These are phyloP conservation scores for Nasonia oneida DNA, from an alignment of 2,888 invertebrate species.

Conservation along the genomic window DNA sequence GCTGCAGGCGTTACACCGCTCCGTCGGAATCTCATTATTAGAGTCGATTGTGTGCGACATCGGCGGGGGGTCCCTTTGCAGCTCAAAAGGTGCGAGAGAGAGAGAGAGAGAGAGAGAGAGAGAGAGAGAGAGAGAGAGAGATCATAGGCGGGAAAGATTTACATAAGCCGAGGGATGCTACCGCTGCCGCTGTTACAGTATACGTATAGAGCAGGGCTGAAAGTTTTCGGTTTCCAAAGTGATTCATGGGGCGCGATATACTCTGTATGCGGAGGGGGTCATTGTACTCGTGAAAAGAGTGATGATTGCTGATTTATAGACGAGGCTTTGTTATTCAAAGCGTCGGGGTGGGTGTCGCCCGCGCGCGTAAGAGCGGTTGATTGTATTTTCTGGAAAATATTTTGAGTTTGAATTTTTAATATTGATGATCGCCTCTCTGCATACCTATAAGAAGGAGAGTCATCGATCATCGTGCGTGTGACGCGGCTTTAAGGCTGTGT, in stretches of 20 bases:
- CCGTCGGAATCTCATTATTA: slow-evolving; percentile 44
- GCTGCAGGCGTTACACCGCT: not conserved
- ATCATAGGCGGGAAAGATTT: slow-evolving; percentile 22
- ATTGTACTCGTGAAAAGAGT: slow-evolving; percentile 24
- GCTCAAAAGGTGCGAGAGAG: not conserved
- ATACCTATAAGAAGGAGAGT: not conserved
- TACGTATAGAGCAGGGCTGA: not conserved
- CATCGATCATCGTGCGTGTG: not conserved
- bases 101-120: not conserved
- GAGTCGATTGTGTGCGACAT: slow-evolving; percentile 35
- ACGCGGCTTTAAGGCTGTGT: not conserved
- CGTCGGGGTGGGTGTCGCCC: not conserved
- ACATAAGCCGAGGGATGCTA: slow-evolving; percentile 17
- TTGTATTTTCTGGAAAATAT: slow-evolving; percentile 20
- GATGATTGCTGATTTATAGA: slow-evolving; percentile 44
- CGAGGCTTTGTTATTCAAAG: slow-evolving; percentile 12
- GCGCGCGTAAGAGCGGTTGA: not conserved
- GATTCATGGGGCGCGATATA: slow-evolving; percentile 2
- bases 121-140: not conserved
- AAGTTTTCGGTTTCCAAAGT: slow-evolving; percentile 14
- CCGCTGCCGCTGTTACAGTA: not conserved
- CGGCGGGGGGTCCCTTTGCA: slow-evolving; percentile 19
- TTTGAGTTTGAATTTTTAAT: slow-evolving; percentile 3
- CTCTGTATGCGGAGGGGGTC: not conserved
- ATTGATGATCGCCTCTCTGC: not conserved